Evolutionary conservation across 2,113 vertebrate species (phyloP).

Genomic region (Myxocyprinus asiaticus): DNA sequence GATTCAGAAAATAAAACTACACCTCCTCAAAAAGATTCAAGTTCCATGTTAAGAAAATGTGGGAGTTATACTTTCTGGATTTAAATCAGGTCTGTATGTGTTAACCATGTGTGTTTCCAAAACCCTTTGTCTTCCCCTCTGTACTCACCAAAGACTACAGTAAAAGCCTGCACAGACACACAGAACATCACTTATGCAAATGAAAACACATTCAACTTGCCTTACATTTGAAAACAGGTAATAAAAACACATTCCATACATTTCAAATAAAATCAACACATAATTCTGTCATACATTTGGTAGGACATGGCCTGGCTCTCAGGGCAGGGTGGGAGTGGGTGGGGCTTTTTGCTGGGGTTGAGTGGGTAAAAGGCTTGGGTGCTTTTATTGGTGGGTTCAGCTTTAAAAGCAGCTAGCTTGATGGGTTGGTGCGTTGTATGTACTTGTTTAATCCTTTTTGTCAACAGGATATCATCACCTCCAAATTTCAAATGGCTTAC

Average conservation of each 20-base stretch:
- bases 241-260: neutral
- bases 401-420: conserved; percentile 50
- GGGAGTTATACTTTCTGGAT: conserved; percentile 37
- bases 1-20: conserved; percentile 35
- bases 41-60: neutral
- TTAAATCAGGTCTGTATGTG: neutral
- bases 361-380: conserved; percentile 33
- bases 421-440: conserved; percentile 49
- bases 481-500: too few species aligned
- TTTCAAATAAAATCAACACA: neutral
- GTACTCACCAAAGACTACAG: conserved; percentile 71
- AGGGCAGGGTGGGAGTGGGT: conserved; percentile 26
- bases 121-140: conserved; percentile 65
- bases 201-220: too few species aligned
- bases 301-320: conserved; percentile 56
- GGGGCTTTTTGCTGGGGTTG: conserved; percentile 43
- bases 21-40: neutral
- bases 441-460: conserved; percentile 52
- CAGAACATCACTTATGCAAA: neutral
- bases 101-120: conserved; percentile 15
- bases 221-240: neutral
- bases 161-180: conserved; percentile 74
- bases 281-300: neutral
- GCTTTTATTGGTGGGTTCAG: conserved; percentile 50
- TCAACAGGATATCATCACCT: conserved; percentile 57